A percentile compares a stretch with the other conserved stretches of the same genome.
Conservation (phyloP, 1,140 invertebrate genomes). For the Daktulosphaira vitifoliae region DNA sequence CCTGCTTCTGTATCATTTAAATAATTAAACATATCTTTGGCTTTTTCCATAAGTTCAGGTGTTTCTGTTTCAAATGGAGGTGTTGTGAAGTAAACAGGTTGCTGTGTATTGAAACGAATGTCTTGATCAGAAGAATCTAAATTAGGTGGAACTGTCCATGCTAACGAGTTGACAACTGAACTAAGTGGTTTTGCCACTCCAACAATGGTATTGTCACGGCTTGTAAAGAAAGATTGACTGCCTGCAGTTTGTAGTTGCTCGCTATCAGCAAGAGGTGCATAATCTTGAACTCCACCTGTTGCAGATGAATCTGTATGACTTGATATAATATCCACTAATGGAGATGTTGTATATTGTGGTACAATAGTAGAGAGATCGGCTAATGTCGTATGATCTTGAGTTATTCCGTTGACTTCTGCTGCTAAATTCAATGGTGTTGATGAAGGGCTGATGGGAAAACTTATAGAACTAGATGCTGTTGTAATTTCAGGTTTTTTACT, state of each 20-base stretch:
- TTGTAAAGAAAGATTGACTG: conserved; percentile 40
- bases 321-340: not conserved
- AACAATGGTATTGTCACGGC: conserved; percentile 41
- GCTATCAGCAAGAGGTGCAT: conserved; percentile 34
- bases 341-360: conserved; percentile 23
- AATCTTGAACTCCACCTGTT: conserved; percentile 14
- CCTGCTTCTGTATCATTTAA: conserved; percentile 64
- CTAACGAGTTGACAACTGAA: not conserved
- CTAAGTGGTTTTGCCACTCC: not conserved
- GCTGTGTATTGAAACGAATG: not conserved
- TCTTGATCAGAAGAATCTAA: not conserved
- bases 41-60: conserved; percentile 49
- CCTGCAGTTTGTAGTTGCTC: conserved; percentile 39
- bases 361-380: conserved; percentile 7
- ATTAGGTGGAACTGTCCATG: not conserved
- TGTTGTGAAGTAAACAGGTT: conserved; percentile 19
- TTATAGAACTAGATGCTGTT: not conserved
- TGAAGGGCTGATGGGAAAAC: too few species aligned
- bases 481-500: not conserved
- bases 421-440: not conserved
- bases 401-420: conserved; percentile 4
- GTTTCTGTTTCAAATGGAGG: not conserved
- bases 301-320: conserved; percentile 4
- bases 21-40: conserved; percentile 62
- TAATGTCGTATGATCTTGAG: not conserved